Percentiles rank a stretch among this genome's conserved stretches.
Evolutionary conservation across 37 sponge, comb jelly and placozoan species (phyloP).

Genomic region (Ephydatia muelleri): DNA sequence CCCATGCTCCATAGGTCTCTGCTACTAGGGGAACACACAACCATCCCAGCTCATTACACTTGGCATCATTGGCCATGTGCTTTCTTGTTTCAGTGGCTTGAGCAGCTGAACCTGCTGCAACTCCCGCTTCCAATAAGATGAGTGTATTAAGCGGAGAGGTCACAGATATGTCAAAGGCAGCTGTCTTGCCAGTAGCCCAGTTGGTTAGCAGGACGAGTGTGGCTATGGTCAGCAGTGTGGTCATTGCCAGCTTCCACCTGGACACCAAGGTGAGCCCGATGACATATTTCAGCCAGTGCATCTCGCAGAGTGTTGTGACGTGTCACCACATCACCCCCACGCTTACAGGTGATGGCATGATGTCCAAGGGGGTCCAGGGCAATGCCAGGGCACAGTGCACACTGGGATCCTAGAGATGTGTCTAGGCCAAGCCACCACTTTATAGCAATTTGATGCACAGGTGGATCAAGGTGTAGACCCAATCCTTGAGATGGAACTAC

Average conservation of each 20-base stretch:
- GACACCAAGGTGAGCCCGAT: background rate
- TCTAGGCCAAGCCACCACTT: constrained; percentile 1
- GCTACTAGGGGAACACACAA: too few species aligned
- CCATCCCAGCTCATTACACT: too few species aligned
- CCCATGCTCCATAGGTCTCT: too few species aligned
- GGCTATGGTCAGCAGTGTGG: constrained; percentile 17
- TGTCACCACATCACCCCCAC: background rate
- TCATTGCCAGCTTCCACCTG: background rate
- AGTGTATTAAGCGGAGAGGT: too few species aligned
- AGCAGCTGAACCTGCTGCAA: too few species aligned
- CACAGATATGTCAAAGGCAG: too few species aligned
- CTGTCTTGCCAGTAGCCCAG: too few species aligned
- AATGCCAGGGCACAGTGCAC: background rate
- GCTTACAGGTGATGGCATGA: background rate
- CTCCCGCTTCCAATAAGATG: too few species aligned
- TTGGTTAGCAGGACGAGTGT: too few species aligned
- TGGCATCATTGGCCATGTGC: too few species aligned
- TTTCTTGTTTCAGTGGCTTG: too few species aligned
- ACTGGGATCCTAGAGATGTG: background rate
- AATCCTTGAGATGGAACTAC: background rate
- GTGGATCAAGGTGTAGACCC: background rate
- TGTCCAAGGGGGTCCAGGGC: background rate
- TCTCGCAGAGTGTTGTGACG: background rate
- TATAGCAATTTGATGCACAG: background rate
- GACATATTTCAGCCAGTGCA: background rate